Conservation (phyloP, 2,113 vertebrate species). For the Spheniscus mendiculus region DNA sequence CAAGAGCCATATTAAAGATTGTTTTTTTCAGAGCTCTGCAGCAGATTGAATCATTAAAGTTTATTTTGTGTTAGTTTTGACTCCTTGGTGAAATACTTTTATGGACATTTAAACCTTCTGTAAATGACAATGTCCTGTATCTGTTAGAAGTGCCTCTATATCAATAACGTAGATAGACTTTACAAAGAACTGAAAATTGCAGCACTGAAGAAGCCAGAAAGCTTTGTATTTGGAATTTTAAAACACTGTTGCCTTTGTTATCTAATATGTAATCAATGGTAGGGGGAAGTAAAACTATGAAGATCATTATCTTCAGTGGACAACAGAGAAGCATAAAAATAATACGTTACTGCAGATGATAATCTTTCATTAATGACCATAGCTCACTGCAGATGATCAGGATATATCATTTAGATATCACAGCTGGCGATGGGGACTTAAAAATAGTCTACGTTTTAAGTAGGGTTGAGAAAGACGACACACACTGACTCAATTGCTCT, state of each 20-base stretch:
- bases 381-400: background rate
- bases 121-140: background rate
- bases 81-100: background rate
- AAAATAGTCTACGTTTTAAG: background rate
- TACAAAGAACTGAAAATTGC: background rate
- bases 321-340: background rate
- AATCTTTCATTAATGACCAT: background rate
- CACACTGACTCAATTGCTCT: background rate
- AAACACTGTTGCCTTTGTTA: background rate
- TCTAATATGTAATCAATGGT: background rate
- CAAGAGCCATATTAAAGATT: background rate
- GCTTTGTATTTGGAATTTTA: background rate
- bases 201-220: background rate
- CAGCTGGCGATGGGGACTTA: background rate
- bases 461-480: background rate
- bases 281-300: background rate
- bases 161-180: background rate
- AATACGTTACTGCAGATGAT: background rate
- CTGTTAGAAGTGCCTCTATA: background rate
- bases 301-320: background rate
- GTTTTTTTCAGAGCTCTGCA: background rate
- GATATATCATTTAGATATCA: background rate
- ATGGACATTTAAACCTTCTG: background rate
- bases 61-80: constrained; percentile 1
- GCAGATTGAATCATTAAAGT: background rate